These are phyloP conservation scores for Calidris pygmaea DNA, from an alignment of 2,113 vertebrate species.

Conservation along the genomic window DNA sequence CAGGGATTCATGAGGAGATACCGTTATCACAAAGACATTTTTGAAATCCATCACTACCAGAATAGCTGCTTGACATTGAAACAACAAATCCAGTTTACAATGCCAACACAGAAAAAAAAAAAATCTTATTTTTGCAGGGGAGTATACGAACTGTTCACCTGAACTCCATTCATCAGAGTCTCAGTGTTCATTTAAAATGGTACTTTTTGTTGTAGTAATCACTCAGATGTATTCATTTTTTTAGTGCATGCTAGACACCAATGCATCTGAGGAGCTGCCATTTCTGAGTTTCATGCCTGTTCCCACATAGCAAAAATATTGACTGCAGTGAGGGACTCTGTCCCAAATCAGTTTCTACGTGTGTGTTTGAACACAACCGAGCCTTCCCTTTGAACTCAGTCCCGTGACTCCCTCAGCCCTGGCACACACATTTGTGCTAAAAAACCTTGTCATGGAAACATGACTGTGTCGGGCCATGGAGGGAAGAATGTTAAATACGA, in stretches of 20 bases:
- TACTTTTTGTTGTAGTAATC: background rate
- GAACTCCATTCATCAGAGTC: background rate
- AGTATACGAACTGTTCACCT: background rate
- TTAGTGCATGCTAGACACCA: background rate
- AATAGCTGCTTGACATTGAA: background rate
- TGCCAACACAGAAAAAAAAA: background rate
- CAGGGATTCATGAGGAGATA: background rate
- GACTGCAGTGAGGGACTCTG: background rate
- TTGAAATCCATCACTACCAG: background rate
- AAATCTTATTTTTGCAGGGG: too few species aligned
- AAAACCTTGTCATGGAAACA: background rate
- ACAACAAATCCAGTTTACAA: background rate
- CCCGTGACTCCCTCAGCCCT: background rate
- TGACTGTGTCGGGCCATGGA: fast-evolving
- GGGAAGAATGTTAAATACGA: background rate
- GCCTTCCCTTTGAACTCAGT: background rate
- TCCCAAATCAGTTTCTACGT: background rate
- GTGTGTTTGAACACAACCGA: background rate
- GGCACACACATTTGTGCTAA: fast-evolving
- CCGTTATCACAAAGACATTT: background rate
- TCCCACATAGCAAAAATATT: background rate
- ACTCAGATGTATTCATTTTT: background rate
- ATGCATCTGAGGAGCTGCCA: background rate
- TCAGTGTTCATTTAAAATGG: background rate
- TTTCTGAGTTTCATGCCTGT: background rate